phyloP scores from a whole-genome alignment of 2,113 vertebrate species.

The Corythornis madagascariensis region DNA sequence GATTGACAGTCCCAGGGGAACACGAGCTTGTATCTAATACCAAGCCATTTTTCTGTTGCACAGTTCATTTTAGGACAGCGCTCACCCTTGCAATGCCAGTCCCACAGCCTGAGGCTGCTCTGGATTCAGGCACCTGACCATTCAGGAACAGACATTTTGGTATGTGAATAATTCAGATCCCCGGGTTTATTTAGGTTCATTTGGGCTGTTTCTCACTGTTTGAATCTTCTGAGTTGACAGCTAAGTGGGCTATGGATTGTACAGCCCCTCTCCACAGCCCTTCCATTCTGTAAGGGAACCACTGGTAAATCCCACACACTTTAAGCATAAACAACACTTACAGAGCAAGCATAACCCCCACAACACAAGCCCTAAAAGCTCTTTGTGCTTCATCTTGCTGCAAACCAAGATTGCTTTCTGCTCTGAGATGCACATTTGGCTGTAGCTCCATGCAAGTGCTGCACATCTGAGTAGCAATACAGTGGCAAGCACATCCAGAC shows the following conservation, averaged over 20 bases:
- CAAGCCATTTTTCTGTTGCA: neutral
- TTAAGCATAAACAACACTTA: neutral
- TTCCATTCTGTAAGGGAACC: neutral
- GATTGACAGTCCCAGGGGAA: neutral
- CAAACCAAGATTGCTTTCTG: neutral
- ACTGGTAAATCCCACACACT: neutral
- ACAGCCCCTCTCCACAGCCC: neutral
- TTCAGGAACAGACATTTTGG: constrained; percentile 5
- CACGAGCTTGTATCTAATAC: neutral
- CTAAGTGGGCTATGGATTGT: neutral
- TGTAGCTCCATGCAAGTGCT: neutral
- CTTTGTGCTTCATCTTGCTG: neutral
- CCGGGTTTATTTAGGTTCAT: neutral
- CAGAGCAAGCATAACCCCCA: neutral
- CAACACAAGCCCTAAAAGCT: neutral
- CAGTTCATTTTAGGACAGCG: constrained; percentile 51
- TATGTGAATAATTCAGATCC: constrained; percentile 13
- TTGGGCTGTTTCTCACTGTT: neutral
- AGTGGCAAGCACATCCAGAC: neutral
- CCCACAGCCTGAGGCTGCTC: constrained; percentile 36
- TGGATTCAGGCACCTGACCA: constrained; percentile 13
- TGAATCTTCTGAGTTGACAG: neutral
- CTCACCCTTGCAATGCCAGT: constrained; percentile 20
- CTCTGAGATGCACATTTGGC: neutral
- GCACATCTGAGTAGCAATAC: fast-evolving